phyloP scores from a whole-genome alignment of 1,140 invertebrate genomes.

The Lordiphosa clarofinis region DNA sequence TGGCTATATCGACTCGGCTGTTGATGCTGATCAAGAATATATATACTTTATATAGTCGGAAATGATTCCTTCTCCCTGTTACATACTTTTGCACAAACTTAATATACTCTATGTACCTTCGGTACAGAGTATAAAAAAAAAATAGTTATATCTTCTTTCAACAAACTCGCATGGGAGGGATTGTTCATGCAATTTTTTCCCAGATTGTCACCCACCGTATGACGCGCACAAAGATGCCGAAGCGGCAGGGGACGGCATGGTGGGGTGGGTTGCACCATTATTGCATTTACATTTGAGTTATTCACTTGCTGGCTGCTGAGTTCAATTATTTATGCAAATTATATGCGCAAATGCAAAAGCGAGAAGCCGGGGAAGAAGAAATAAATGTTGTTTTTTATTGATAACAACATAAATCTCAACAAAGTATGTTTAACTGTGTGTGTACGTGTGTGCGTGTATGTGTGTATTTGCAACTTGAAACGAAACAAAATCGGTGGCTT shows the following conservation, averaged over 20 bases:
- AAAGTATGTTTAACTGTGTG: neutral
- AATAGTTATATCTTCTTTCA: too few relatives aligned
- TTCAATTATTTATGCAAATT: conserved; percentile 70
- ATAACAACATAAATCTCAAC: conserved; percentile 59
- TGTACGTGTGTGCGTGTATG: conserved; percentile 6
- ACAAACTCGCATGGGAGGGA: too few relatives aligned
- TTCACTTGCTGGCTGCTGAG: conserved; percentile 34
- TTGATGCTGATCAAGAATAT: too few relatives aligned
- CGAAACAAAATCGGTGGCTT: conserved; percentile 33
- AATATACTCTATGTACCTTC: too few relatives aligned
- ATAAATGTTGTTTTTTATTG: conserved; percentile 49
- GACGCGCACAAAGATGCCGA: too few relatives aligned
- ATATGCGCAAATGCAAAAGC: conserved; percentile 53
- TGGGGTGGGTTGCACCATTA: conserved; percentile 28
- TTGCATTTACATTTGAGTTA: conserved; percentile 36
- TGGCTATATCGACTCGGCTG: too few relatives aligned
- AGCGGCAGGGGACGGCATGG: conserved; percentile 1
- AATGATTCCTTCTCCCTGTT: too few relatives aligned
- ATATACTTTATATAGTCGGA: too few relatives aligned
- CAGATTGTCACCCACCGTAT: too few relatives aligned
- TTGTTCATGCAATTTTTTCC: too few relatives aligned
- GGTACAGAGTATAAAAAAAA: too few relatives aligned
- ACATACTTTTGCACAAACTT: too few relatives aligned
- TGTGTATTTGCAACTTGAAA: conserved; percentile 50
- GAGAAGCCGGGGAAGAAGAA: conserved; percentile 20